These are phyloP conservation scores for Cheirogaleus major DNA, from an alignment of 2,797 vertebrate species.

Conservation along the genomic window DNA sequence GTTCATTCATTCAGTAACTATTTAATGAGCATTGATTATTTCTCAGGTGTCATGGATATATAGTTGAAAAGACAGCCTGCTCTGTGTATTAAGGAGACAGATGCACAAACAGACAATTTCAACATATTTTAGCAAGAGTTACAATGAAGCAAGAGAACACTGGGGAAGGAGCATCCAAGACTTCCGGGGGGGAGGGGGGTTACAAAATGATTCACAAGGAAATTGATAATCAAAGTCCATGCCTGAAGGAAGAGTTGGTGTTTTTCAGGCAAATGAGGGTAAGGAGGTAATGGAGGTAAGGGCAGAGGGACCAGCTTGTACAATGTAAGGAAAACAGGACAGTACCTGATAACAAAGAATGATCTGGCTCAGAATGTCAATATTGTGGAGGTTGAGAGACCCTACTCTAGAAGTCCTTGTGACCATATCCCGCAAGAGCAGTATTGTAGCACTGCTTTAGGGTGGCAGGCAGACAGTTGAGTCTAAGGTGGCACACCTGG, in stretches of 20 bases:
- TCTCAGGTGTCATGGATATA: not conserved
- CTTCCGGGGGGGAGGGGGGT: not conserved
- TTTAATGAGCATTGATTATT: not conserved
- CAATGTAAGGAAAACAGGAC: not conserved
- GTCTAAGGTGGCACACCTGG: not conserved
- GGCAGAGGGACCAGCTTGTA: not conserved
- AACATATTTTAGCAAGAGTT: constrained; percentile 1
- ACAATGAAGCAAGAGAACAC: not conserved
- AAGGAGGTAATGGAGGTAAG: not conserved
- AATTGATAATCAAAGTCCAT: not conserved
- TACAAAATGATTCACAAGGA: not conserved
- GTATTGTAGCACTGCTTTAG: too few relatives aligned
- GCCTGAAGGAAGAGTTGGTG: not conserved
- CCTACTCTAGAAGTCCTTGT: not conserved
- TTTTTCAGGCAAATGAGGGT: not conserved
- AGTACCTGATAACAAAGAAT: not conserved
- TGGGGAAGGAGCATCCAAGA: not conserved
- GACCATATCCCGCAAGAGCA: not conserved
- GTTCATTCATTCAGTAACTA: not conserved
- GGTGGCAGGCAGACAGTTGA: not conserved
- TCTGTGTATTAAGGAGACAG: constrained; percentile 2
- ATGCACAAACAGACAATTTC: not conserved
- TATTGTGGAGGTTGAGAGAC: not conserved
- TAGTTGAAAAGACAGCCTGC: not conserved
- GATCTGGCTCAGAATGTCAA: not conserved